Conservation (phyloP, 2,113 vertebrate species). For the Stictonetta naevosa region DNA sequence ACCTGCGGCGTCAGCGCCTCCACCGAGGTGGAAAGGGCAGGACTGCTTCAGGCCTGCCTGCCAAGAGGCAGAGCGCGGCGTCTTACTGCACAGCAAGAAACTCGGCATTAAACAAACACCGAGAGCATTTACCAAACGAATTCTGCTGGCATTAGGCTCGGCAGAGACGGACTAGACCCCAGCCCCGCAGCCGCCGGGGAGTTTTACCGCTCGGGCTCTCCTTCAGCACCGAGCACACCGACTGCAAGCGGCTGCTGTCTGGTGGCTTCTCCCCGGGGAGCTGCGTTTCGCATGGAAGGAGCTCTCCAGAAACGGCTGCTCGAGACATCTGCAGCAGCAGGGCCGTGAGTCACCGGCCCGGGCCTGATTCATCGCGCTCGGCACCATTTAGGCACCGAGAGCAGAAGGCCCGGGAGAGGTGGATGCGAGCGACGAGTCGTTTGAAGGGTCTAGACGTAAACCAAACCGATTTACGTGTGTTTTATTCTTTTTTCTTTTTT, state of each 20-base stretch:
- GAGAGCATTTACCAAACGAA: not conserved
- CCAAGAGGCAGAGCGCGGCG: not conserved
- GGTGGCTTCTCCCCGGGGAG: not conserved
- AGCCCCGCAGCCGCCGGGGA: not conserved
- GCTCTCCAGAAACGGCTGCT: slow-evolving; percentile 35
- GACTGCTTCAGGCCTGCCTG: not conserved
- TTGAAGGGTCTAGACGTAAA: not conserved
- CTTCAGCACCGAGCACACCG: not conserved
- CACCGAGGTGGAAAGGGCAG: not conserved
- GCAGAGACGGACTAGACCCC: too few species aligned
- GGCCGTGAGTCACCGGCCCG: slow-evolving; percentile 49
- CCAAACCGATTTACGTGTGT: not conserved
- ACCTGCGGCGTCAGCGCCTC: not conserved
- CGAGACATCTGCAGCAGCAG: slow-evolving; percentile 49
- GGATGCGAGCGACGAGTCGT: not conserved
- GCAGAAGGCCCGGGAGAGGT: not conserved
- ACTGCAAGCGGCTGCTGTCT: not conserved
- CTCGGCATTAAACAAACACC: not conserved
- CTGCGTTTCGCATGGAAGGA: not conserved
- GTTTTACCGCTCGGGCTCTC: not conserved
- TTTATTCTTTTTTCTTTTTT: not conserved
- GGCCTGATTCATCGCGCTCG: not conserved
- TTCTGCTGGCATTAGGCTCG: not conserved
- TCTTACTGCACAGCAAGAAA: not conserved
- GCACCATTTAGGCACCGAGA: not conserved